Conservation (phyloP, 1,140 invertebrate genomes). For the Dermatophagoides farinae region DNA sequence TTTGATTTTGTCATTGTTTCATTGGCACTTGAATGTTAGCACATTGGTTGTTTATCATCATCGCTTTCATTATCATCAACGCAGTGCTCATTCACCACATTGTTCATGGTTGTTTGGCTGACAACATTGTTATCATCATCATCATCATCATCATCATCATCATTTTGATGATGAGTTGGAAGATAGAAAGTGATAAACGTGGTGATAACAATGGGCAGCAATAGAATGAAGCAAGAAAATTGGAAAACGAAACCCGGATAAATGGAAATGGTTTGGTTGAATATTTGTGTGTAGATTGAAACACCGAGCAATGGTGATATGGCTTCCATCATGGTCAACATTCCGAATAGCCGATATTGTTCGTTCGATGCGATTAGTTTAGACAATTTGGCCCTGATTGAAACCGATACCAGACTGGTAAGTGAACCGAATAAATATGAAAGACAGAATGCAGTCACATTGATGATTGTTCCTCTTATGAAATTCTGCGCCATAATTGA, state of each 20-base stretch:
- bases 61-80: no score
- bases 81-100: no score
- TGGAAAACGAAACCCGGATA: slow-evolving; percentile 13
- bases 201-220: not conserved
- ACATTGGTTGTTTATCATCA: no score
- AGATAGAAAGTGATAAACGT: not conserved
- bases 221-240: not conserved
- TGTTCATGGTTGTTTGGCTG: no score
- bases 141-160: no score
- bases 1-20: no score
- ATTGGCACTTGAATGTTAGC: no score
- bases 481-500: not conserved
- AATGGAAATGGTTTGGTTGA: slow-evolving; percentile 3
- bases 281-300: slow-evolving; percentile 2
- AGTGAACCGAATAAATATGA: slow-evolving; percentile 2
- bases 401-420: not conserved
- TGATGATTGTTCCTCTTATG: not conserved
- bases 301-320: not conserved
- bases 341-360: not conserved
- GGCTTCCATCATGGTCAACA: slow-evolving; percentile 9
- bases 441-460: not conserved
- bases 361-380: not conserved
- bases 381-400: not conserved
- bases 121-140: no score
- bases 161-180: not conserved